These are phyloP conservation scores for Chaetodon trifasciatus DNA, from an alignment of 2,797 vertebrate genomes.

Conservation along the genomic window DNA sequence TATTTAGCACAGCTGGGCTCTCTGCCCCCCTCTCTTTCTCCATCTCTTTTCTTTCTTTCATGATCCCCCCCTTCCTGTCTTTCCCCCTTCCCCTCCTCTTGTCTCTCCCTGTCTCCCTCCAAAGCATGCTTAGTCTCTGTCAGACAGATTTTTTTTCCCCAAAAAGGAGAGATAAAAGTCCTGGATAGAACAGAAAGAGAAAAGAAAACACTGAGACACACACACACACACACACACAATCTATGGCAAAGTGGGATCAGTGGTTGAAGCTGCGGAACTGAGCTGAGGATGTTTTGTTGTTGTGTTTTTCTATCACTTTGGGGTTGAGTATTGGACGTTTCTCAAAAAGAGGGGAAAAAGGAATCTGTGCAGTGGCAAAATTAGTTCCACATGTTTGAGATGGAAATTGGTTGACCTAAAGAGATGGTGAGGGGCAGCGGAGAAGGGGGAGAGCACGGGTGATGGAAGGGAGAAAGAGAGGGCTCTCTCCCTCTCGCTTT, in stretches of 20 bases:
- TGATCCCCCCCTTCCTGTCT: slow-evolving; percentile 73
- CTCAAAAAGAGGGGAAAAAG: slow-evolving; percentile 51
- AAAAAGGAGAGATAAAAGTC: slow-evolving; percentile 70
- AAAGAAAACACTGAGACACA: slow-evolving; percentile 69
- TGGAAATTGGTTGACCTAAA: slow-evolving; percentile 88
- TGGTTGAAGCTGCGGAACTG: slow-evolving; percentile 63
- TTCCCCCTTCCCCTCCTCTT: slow-evolving; percentile 70
- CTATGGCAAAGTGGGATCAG: slow-evolving; percentile 54
- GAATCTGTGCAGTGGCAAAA: slow-evolving; percentile 83
- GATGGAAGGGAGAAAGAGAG: slow-evolving; percentile 71
- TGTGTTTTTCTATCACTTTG: slow-evolving; percentile 70
- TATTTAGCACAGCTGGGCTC: slow-evolving; percentile 88
- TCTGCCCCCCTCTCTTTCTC: slow-evolving; percentile 67
- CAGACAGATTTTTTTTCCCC: slow-evolving; percentile 76
- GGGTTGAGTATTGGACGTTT: slow-evolving; percentile 61
- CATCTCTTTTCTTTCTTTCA: slow-evolving; percentile 81
- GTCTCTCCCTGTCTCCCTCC: slow-evolving; percentile 71
- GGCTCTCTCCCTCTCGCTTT: slow-evolving; percentile 45
- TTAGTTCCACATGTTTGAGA: slow-evolving; percentile 93
- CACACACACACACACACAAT: slow-evolving; percentile 60
- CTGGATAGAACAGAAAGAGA: slow-evolving; percentile 72
- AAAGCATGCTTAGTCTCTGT: slow-evolving; percentile 85
- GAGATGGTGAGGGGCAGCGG: slow-evolving; percentile 81
- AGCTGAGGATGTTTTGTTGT: slow-evolving; percentile 74
- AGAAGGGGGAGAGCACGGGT: slow-evolving; percentile 57